A percentile compares a stretch with the other conserved stretches of the same genome.
Evolutionary conservation across 2,797 vertebrate species (phyloP).

Genomic region (Alca torda): DNA sequence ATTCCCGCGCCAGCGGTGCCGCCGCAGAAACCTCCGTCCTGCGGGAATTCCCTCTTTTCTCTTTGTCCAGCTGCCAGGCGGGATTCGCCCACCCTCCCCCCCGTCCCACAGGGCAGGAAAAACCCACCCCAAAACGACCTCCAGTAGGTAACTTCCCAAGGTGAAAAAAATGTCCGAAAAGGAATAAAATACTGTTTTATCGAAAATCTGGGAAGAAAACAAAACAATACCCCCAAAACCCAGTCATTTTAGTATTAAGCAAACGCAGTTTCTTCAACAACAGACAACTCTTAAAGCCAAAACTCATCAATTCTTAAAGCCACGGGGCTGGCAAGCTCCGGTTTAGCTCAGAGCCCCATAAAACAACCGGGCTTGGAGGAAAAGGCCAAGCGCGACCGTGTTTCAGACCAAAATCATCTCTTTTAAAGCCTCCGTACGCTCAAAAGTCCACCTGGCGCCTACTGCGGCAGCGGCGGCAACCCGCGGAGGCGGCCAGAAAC

Average conservation of each 20-base stretch:
- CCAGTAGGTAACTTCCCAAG: accelerated
- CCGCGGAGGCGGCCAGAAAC: accelerated
- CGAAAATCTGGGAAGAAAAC: neutral
- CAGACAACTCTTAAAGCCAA: neutral
- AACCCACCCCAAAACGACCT: neutral
- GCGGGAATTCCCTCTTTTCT: neutral
- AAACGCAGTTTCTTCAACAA: neutral
- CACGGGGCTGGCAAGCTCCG: accelerated
- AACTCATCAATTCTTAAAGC: neutral
- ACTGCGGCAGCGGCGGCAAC: accelerated
- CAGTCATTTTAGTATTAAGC: accelerated
- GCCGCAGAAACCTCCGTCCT: neutral
- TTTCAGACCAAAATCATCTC: neutral
- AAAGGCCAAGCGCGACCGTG: accelerated
- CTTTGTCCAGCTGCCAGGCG: accelerated
- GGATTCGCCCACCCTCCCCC: neutral
- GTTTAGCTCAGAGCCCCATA: neutral
- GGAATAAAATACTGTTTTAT: neutral
- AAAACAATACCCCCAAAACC: neutral
- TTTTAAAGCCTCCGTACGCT: accelerated
- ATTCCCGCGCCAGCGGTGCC: neutral
- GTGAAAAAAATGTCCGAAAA: neutral
- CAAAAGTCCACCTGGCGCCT: neutral
- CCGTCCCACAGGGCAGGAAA: no score
- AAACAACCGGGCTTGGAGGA: neutral